Conservation (phyloP, 2,797 vertebrate species). For the Megaceryle alcyon region DNA sequence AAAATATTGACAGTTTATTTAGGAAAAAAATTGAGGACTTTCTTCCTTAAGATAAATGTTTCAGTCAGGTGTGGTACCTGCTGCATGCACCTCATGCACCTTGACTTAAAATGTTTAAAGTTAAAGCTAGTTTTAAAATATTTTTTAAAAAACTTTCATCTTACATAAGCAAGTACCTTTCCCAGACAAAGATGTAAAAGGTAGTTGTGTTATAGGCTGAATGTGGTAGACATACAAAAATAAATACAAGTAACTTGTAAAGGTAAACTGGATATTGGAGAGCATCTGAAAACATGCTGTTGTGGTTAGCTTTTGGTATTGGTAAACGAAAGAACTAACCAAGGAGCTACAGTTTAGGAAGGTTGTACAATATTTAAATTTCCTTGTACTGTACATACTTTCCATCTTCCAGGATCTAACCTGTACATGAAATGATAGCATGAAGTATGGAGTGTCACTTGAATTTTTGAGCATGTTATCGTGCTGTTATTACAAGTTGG, state of each 20-base stretch:
- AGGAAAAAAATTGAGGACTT: fast-evolving
- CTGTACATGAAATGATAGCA: background rate
- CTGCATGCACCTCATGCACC: background rate
- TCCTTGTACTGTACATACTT: background rate
- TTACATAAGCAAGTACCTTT: background rate
- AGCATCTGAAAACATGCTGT: background rate
- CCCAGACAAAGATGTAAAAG: background rate
- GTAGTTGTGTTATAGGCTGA: background rate
- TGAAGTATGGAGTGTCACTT: background rate
- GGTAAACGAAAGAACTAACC: background rate
- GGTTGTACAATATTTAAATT: background rate
- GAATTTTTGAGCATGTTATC: background rate
- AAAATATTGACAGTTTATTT: background rate
- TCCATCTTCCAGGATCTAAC: background rate
- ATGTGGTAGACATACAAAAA: background rate
- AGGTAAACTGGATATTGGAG: background rate
- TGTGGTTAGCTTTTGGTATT: background rate
- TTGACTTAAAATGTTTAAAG: background rate
- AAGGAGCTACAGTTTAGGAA: background rate
- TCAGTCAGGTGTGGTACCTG: background rate
- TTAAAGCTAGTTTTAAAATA: background rate
- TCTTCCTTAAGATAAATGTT: background rate
- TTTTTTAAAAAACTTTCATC: background rate
- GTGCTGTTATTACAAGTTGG: background rate
- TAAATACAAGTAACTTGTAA: background rate